Evolutionary conservation across 2,113 vertebrate species (phyloP), one percentile per base, ranked within the genome.

Genomic region (Trichechus manatus): DNA sequence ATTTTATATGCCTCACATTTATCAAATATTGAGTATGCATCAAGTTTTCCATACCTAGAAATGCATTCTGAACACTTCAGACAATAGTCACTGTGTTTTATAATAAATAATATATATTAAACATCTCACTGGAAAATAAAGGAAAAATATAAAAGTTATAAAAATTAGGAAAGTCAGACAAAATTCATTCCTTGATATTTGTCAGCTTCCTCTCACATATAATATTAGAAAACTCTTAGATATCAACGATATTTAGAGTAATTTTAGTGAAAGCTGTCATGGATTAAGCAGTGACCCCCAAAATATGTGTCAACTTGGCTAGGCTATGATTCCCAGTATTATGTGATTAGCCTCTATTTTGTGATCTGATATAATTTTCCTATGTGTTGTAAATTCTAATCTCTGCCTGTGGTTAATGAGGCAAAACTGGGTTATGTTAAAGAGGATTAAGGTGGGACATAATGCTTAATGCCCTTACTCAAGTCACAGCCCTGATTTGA

Each of bases 41-140:
- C 9, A 94, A 59, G 0, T 86, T 88, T 84, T 85, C 3, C 68
- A 20, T 59, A 81, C 39, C 61, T 4, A 89, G 9, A 25, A 87
- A 33, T 63, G 70, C 23, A 87, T 97, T 91, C 9, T 22, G 33
- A 89, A 89, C 42, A 96, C 23, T 25, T 50, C 10, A 95, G 39
- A n/a, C 0, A 93, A 89, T 33, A 20, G 31, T 42, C 47, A 92
- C 0, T 78, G 9, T 36, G 0, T 53, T 91, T 75, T 3, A 64
- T 17, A 97, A 93, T 81, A 75, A 75, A 68, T 36, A 39, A n/a
- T 8, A 31, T 68, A 19, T 47, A 85, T 39, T 56, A 93, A 47
- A 68, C 77, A 50, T 3, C 13, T 89, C 4, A 87, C 19, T 88
- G 19, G 8, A 1, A 94, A 82, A 42, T 91, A 14, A 74, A 9